Evolutionary conservation across 2,797 vertebrate genomes (phyloP), one percentile per base, ranked within the genome.

Genomic region (Pitangus sulphuratus): DNA sequence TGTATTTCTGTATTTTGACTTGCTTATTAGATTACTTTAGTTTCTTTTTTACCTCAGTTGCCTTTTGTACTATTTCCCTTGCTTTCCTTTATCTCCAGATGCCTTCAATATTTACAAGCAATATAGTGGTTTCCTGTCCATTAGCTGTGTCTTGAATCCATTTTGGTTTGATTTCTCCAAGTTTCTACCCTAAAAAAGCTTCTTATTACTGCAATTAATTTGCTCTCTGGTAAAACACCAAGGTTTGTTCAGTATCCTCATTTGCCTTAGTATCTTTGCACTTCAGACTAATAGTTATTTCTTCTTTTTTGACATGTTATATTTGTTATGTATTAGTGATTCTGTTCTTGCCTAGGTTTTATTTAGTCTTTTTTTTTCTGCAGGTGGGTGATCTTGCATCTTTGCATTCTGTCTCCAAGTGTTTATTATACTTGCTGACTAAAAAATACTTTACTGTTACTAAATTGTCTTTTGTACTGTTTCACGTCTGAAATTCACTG

Each of bases 31-130:
- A 79, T 82, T 87, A 71, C 7, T 90, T 26, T 12, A 15, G 37
- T 50, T 92, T 89, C 30, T 90, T 82, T 94, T 79, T 88, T 72
- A 84, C 71, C 71, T 90, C 78, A 50, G 8, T 86, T 95, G 81
- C 74, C 87, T 93, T 82, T 89, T 72, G 61, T 87, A 33, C 24
- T 70, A 4, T 78, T 93, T 80, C 33, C 7, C 17, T 78, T 81
- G 44, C 37, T 91, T 86, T 86, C 15, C 54, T 90, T 82, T 57
- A 40, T 91, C 39, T 94, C 64, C 48, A 82, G 68, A 66, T 84
- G 81, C 40, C 45, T 82, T 87, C 77, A 66, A 66, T 65, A 66
- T 58, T 71, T 86, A 21, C 47, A 62, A n/a, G 28, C 31, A 76
- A 30, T 74, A 18, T 39, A 68, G 21, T 80, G 37, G 30, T 69